Evolutionary conservation across 2,888 invertebrate species (phyloP).

Genomic region (Pachydiplax longipennis): DNA sequence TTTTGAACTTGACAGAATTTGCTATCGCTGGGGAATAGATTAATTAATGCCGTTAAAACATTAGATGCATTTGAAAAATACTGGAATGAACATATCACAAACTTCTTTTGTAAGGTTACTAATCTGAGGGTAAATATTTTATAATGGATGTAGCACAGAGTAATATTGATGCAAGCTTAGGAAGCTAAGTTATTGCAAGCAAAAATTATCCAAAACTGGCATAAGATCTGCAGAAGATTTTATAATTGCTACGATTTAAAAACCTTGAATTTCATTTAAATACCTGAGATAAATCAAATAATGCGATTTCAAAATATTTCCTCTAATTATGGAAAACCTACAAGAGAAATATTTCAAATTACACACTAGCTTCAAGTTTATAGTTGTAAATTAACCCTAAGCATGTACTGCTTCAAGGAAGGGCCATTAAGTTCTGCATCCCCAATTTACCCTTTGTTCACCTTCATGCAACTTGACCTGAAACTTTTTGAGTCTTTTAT

Average conservation of each 20-base stretch:
- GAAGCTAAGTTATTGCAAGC: not conserved
- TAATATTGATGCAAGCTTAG: not conserved
- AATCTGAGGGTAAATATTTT: no score
- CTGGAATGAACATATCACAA: no score
- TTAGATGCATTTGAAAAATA: no score
- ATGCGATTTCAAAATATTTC: not conserved
- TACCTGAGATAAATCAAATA: not conserved
- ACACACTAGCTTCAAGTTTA: not conserved
- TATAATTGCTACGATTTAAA: not conserved
- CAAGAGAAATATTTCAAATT: conserved; percentile 2
- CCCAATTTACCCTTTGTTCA: no score
- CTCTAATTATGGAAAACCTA: conserved; percentile 8
- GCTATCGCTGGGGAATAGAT: no score
- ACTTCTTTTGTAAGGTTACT: no score
- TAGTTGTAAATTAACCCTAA: not conserved
- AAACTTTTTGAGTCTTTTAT: no score
- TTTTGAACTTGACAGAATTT: no score
- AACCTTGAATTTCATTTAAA: not conserved
- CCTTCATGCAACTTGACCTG: no score
- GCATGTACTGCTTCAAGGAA: no score
- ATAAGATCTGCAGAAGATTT: not conserved
- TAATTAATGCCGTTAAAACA: no score
- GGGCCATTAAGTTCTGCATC: no score
- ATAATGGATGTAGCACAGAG: not conserved
- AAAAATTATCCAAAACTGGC: not conserved